Evolutionary conservation across 1,140 invertebrate species (phyloP), one percentile per base, ranked within the genome.

Genomic region (Capitella teleta): DNA sequence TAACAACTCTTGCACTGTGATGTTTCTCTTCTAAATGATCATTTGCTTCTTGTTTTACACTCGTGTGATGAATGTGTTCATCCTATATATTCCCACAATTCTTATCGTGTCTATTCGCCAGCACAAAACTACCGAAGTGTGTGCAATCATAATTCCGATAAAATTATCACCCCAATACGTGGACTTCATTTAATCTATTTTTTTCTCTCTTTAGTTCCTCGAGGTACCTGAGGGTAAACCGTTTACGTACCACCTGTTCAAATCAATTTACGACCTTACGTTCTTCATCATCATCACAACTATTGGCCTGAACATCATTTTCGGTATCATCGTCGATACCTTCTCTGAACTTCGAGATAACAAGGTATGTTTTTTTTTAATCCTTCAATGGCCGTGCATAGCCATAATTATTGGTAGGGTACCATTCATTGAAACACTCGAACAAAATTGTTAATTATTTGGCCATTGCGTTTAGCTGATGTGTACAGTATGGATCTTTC

Each of bases 241-340:
- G n/a, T 49, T 49, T 24, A 24, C 21, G 14, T 41, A 49, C 12
- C 21, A 49, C 26, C 19, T 49, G 19, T 26, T 30, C 37, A 49
- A 49, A 41, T 34, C 36, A 16, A 38, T 57, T 3, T 62, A 63
- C 47, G 58, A 67, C 43, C 40, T 67, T 1, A 52, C 62, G 16
- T 67, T 67, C 59, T 67, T 69, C 56, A 63, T 69, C 37, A 49
- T 69, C 38, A 60, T 69, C 43, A 66, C 61, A 2, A 67, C 60
- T 42, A 66, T 69, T 30, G 64, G 65, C 16, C 55, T 69, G 28
- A 67, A 67, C 58, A 67, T 69, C 55, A 62, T 69, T 57, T 66
- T 69, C 40, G 65, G 65, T 59, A 69, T 69, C 58, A 67, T 69
- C 32, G 66, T 70, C 21, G 66, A 70, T 55, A 68, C 63, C 0